Evolutionary conservation across 2,888 invertebrate genomes (phyloP).

Genomic region (Cynaeus angustus): DNA sequence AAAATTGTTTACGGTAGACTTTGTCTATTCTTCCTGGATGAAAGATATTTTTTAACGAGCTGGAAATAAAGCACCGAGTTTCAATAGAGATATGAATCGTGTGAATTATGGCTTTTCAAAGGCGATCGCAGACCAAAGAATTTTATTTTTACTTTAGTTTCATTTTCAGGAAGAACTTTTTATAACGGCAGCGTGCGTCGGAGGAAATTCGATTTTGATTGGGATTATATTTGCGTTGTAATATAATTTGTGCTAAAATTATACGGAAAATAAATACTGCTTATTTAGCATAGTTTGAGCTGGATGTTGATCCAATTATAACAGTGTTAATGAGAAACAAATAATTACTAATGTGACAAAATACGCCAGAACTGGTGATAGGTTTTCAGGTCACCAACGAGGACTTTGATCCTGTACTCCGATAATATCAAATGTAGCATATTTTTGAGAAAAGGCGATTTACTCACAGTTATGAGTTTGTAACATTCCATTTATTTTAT

Average conservation of each 20-base stretch:
- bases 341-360: not conserved
- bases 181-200: not conserved
- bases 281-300: not conserved
- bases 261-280: not conserved
- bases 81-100: not conserved
- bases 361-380: not conserved
- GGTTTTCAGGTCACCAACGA: not conserved
- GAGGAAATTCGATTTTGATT: not conserved
- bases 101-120: constrained; percentile 7
- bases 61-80: constrained; percentile 1
- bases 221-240: not conserved
- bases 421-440: too few relatives aligned
- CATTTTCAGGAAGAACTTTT: not conserved
- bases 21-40: constrained; percentile 17
- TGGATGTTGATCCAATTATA: not conserved
- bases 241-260: not conserved
- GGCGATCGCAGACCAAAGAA: not conserved
- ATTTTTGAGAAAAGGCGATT: too few relatives aligned
- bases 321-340: constrained; percentile 1
- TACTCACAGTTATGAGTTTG: too few relatives aligned
- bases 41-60: constrained; percentile 17
- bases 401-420: too few relatives aligned
- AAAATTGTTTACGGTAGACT: constrained; percentile 35
- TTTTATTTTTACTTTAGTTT: not conserved
- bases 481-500: too few relatives aligned